Conservation (phyloP, 2,888 invertebrate genomes). For the Escarpia spicata region DNA sequence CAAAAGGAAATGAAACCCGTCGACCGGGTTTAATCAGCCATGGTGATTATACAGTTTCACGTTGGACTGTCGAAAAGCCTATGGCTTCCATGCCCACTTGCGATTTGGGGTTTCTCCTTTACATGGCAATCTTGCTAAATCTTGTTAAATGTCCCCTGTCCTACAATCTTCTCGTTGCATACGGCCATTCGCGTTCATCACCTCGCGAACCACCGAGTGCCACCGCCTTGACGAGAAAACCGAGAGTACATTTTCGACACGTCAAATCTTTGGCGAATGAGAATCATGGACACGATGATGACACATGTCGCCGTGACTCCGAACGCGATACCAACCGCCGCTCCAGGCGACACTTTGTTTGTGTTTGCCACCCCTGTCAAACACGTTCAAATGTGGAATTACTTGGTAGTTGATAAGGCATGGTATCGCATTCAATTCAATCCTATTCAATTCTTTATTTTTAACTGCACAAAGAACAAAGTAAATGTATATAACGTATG, state of each 20-base stretch:
- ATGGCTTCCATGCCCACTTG: too few species aligned
- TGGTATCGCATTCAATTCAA: background rate
- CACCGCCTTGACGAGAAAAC: background rate
- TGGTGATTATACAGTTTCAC: too few species aligned
- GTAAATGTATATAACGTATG: too few species aligned
- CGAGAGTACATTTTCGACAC: background rate
- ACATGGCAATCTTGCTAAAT: too few species aligned
- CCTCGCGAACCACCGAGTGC: background rate
- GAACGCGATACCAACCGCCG: background rate
- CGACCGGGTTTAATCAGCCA: too few species aligned
- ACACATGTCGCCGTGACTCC: background rate
- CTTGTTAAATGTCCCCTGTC: background rate
- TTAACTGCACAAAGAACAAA: too few species aligned
- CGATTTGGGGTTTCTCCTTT: too few species aligned
- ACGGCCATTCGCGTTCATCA: background rate
- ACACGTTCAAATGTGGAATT: background rate
- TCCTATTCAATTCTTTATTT: too few species aligned
- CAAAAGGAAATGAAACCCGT: too few species aligned
- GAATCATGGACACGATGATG: background rate
- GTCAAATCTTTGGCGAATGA: background rate
- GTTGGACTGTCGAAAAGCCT: too few species aligned
- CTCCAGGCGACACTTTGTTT: slow-evolving; percentile 6
- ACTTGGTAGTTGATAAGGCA: background rate
- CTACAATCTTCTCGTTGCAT: background rate
- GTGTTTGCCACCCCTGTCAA: background rate